phyloP scores from a whole-genome alignment of 2,797 vertebrate species.

The Eidolon dupreanum region DNA sequence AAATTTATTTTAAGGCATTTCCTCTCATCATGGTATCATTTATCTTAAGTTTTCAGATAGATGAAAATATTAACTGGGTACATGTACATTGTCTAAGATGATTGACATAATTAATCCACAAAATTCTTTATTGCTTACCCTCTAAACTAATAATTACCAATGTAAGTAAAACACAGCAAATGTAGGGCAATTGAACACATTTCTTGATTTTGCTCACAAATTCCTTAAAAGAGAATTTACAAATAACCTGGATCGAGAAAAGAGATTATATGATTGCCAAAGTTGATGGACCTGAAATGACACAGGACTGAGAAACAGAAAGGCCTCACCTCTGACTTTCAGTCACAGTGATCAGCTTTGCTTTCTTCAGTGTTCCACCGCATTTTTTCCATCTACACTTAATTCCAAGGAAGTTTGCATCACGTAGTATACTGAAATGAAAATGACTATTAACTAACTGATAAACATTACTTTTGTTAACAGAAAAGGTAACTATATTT shows the following conservation, averaged over 20 bases:
- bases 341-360: not conserved
- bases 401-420: not conserved
- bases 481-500: not conserved
- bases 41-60: not conserved
- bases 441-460: not conserved
- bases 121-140: not conserved
- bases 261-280: not conserved
- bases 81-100: not conserved
- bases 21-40: not conserved
- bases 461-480: not conserved
- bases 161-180: not conserved
- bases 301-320: not conserved
- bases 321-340: not conserved
- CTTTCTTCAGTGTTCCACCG: not conserved
- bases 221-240: not conserved
- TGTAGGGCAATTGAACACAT: not conserved
- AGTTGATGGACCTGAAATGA: not conserved
- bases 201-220: not conserved
- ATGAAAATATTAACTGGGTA: not conserved
- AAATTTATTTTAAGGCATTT: not conserved
- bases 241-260: not conserved
- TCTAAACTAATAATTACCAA: not conserved
- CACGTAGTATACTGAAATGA: not conserved
- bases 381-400: not conserved
- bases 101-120: not conserved